Conservation (phyloP, 2,797 vertebrate species). For the Ispidina lecontei region DNA sequence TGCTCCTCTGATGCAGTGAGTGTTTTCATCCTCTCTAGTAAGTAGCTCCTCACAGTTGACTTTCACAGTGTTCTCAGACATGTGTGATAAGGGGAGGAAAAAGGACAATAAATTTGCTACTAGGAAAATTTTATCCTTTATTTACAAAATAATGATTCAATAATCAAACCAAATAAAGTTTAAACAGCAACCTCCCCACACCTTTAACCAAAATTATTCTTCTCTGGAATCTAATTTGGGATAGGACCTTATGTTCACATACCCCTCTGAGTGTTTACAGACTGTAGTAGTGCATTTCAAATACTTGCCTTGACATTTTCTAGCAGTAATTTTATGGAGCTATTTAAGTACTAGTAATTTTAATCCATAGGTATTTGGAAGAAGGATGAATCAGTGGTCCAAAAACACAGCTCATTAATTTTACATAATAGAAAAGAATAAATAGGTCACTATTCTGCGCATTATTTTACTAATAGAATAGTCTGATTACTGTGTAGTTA, state of each 20-base stretch:
- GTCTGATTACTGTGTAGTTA: background rate
- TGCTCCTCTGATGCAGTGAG: background rate
- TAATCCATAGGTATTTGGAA: conserved; percentile 34
- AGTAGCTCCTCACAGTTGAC: background rate
- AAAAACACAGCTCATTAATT: conserved; percentile 11
- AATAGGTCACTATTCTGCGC: conserved; percentile 29
- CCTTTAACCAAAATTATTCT: background rate
- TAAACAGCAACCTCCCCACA: background rate
- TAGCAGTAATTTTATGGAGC: conserved; percentile 9
- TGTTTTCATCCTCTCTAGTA: background rate
- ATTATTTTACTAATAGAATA: background rate
- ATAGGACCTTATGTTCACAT: background rate
- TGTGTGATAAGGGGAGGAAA: background rate
- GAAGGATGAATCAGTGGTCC: conserved; percentile 8
- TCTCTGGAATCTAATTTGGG: background rate
- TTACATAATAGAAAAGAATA: conserved; percentile 27
- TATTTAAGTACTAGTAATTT: conserved; percentile 44
- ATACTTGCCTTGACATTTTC: background rate
- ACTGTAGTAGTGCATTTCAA: background rate
- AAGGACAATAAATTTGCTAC: background rate
- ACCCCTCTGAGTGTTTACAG: background rate
- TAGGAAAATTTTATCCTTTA: background rate
- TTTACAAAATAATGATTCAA: background rate
- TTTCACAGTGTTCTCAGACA: background rate
- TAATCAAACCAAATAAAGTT: background rate